Evolutionary conservation across 2,888 invertebrate genomes (phyloP).

Genomic region (Sinhomidia bicolor): DNA sequence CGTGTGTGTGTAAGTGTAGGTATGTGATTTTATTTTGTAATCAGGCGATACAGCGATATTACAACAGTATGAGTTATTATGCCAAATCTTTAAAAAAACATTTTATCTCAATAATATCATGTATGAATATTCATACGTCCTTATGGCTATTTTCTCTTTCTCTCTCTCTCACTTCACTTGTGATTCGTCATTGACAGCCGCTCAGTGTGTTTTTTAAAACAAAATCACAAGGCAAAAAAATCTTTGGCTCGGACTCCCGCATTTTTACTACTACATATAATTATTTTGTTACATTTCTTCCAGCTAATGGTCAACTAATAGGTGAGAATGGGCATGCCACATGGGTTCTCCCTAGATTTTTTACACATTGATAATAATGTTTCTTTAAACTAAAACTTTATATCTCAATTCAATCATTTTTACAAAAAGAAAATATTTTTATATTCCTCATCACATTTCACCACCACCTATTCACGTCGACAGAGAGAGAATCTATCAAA

Average conservation of each 20-base stretch:
- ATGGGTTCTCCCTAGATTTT: no score
- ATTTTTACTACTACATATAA: no score
- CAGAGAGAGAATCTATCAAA: neutral
- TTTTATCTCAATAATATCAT: constrained; percentile 11
- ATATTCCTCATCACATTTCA: no score
- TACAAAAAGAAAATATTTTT: no score
- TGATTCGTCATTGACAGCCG: constrained; percentile 50
- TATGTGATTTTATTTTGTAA: constrained; percentile 17
- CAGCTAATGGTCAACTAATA: constrained; percentile 17
- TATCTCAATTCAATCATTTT: constrained; percentile 8
- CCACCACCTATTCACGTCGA: no score
- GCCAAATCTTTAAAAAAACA: neutral
- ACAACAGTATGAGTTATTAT: neutral
- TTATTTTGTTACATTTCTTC: constrained; percentile 10
- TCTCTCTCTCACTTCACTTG: neutral
- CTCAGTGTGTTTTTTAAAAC: neutral
- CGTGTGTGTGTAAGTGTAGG: constrained; percentile 5
- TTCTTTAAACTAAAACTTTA: neutral
- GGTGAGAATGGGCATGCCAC: neutral
- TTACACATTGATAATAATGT: no score
- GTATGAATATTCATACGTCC: constrained; percentile 33
- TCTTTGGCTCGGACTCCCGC: neutral
- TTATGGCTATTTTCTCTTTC: neutral
- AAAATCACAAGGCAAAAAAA: constrained; percentile 1
- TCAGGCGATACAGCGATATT: constrained; percentile 13